Evolutionary conservation across 2,113 vertebrate genomes (phyloP), one percentile per base, ranked within the genome.

Genomic region (Acrocephalus arundinaceus): DNA sequence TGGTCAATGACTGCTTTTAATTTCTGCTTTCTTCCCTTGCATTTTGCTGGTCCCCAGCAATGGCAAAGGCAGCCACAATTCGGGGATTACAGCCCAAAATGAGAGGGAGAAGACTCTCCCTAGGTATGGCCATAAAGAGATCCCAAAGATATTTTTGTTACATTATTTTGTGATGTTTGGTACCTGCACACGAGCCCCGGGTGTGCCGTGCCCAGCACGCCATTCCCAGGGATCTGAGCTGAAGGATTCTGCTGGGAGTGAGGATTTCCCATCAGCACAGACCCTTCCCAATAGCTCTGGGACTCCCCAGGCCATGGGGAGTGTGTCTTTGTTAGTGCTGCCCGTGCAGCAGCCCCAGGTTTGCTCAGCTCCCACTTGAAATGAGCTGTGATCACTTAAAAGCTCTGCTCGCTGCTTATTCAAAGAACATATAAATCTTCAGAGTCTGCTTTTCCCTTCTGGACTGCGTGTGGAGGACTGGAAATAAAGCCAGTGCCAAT

Each of bases 401-500:
- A 90, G 55, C 89, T 84, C 83, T 81, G 59, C 80, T 86, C 5
- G 0, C 21, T 46, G 58, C 59, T 93, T 58, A 24, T 81, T 90
- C 90, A 63, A 24, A 62, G 72, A 74, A 13, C 55, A 74, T 3
- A 67, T 74, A 67, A 84, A 89, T 86, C 76, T 71, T 71, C 61
- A 81, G 83, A 65, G 72, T 10, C 67, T 83, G 79, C 30, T 55
- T 86, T 83, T 83, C 80, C 68, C 57, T 83, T 41, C 81, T 66
- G 67, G 83, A 23, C 75, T 63, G 74, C 59, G 31, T 94, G 74
- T 49, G 55, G 55, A 77, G 63, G 65, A 15, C 31, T 80, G 91
- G 87, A 94, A 94, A 89, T 67, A 87, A 90, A 94, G 31, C 43
- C 45, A 31, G 46, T 67, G 86, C 93, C 93, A 94, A 55, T 67